Evolutionary conservation across 2,888 invertebrate species (phyloP), one percentile per base, ranked within the genome.

Genomic region (Crocallis elinguaria): DNA sequence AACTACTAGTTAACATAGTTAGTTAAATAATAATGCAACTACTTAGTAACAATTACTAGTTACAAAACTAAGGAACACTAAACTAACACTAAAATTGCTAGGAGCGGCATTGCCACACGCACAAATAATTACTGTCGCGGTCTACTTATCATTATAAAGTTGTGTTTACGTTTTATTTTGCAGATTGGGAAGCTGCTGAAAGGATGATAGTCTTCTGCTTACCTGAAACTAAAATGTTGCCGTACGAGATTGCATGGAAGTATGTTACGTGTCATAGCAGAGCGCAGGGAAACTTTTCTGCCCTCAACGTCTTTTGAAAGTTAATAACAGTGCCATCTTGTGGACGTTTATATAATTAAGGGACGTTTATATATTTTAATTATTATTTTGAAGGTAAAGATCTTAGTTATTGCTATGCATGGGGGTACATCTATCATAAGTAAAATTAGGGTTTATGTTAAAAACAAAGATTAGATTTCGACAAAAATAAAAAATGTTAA

Each of bases 181-280:
- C 71, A 84, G 84, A 75, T 23, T 66, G 45, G 57, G n/a, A 21
- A 0, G 8, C 12, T 0, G 67, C 75, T 0, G 77, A 75, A 19
- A 48, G 51, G 9, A n/a, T 60, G 2, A 76, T 84, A 14, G 70
- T 81, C 19, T 23, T 35, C 2, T 85, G 86, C 32, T 52, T 85
- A 2, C 75, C 55, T 14, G 42, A 42, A 5, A 69, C 48, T 13
- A 36, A 57, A 0, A 45, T 63, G 2, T 64, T 62, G 9, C 73
- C 84, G 0, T 13, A 42, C 0, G 75, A 79, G 0, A 82, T 75
- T 0, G 84, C 84, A 0, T 82, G 75, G 69, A 16, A 60, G 0
- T 85, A 73, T 11, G 46, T 77, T 0, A 69, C 57, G 54, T 86
- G 86, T 49, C 76, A 71, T 37, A 66, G 70, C 12, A 12, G 1